A percentile compares a stretch with the other conserved stretches of the same genome.
phyloP scores from a whole-genome alignment of 2,113 vertebrate species.

The Leptodactylus fuscus region DNA sequence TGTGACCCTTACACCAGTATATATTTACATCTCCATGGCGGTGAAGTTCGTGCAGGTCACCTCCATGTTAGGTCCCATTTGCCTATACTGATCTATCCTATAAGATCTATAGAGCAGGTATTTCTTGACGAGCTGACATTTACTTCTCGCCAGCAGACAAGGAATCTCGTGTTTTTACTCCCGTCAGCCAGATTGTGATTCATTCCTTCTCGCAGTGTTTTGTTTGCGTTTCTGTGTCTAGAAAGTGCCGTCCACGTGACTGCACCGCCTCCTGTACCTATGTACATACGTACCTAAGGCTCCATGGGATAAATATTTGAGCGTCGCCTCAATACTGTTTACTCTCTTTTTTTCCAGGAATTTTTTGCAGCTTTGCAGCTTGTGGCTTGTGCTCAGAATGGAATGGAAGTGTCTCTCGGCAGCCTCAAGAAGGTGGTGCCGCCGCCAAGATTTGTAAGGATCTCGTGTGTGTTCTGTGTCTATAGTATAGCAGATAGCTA shows the following conservation, averaged over 20 bases:
- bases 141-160: too few species aligned
- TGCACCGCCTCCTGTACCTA: background rate
- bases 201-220: background rate
- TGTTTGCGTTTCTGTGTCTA: background rate
- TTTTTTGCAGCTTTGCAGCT: slow-evolving; percentile 93
- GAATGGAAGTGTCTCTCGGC: slow-evolving; percentile 90
- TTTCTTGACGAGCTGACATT: too few species aligned
- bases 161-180: background rate
- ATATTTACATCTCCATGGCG: too few species aligned
- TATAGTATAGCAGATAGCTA: background rate
- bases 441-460: slow-evolving; percentile 95
- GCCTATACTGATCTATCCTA: too few species aligned
- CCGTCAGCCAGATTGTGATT: background rate
- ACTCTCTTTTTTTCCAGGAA: slow-evolving; percentile 76
- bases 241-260: background rate
- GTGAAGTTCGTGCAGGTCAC: too few species aligned
- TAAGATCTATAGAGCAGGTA: too few species aligned
- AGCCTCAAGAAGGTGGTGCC: slow-evolving; percentile 88
- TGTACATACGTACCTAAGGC: too few species aligned
- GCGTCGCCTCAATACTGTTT: background rate
- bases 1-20: too few species aligned
- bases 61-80: too few species aligned
- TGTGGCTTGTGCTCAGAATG: slow-evolving; percentile 97
- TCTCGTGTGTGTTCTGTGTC: background rate
- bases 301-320: background rate